A percentile compares a stretch with the other conserved stretches of the same genome.
These are phyloP conservation scores for Columbina picui DNA, from an alignment of 2,113 vertebrate genomes.

Conservation along the genomic window DNA sequence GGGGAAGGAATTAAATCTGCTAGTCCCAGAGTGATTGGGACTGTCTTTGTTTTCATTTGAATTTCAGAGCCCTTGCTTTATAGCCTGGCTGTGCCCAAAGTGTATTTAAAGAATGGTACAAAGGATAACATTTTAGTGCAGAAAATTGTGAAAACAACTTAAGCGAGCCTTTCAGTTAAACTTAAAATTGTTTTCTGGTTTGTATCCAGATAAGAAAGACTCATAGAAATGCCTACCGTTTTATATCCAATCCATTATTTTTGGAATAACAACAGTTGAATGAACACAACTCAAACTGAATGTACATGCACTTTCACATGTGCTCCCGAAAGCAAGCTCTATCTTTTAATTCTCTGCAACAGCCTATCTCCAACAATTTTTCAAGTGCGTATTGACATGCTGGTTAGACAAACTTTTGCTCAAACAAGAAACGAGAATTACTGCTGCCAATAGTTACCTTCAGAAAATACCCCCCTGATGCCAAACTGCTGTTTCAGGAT, in stretches of 20 bases:
- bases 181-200: slow-evolving; percentile 23
- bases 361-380: neutral
- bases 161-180: slow-evolving; percentile 25
- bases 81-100: neutral
- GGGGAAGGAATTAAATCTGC: neutral
- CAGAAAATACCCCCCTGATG: neutral
- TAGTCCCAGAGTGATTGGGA: neutral
- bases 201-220: neutral
- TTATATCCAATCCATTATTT: slow-evolving; percentile 11
- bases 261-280: neutral
- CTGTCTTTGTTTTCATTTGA: neutral
- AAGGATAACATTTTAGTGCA: neutral
- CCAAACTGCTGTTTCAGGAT: neutral
- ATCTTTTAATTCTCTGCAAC: neutral
- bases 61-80: neutral
- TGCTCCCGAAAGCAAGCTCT: neutral
- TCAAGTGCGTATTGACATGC: neutral
- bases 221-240: neutral
- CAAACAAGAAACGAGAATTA: neutral
- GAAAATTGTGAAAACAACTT: slow-evolving; percentile 9
- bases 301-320: neutral
- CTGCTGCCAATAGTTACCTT: neutral
- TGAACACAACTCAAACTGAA: neutral
- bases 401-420: neutral
- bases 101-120: neutral